Conservation (phyloP, 2,888 invertebrate genomes). For the Fabriciana adippe region DNA sequence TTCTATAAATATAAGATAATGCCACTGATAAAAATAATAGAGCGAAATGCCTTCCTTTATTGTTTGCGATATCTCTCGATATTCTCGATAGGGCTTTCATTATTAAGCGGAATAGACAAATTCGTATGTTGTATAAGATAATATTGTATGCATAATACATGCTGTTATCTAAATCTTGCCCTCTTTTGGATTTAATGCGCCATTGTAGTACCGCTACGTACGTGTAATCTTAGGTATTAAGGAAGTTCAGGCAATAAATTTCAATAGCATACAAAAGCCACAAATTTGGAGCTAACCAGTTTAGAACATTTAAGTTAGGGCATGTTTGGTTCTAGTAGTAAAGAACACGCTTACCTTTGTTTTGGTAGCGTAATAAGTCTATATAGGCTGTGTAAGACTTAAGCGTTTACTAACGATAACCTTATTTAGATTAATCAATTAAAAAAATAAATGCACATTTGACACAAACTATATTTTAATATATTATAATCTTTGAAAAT, state of each 20-base stretch:
- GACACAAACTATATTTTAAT: background rate
- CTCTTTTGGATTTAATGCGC: conserved; percentile 45
- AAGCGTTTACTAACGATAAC: background rate
- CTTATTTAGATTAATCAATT: background rate
- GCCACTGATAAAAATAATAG: background rate
- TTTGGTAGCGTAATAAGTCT: conserved; percentile 19
- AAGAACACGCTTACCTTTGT: conserved; percentile 44
- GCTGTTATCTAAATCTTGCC: conserved; percentile 38
- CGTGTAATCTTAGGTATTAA: conserved; percentile 50
- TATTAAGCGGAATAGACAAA: conserved; percentile 35
- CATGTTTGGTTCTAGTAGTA: conserved; percentile 55
- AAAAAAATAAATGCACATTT: background rate
- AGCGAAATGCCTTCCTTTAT: conserved; percentile 1
- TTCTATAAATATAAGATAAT: background rate
- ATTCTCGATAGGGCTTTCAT: conserved; percentile 14
- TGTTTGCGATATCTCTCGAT: conserved; percentile 1
- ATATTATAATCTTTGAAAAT: background rate
- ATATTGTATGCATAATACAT: conserved; percentile 35
- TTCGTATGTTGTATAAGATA: conserved; percentile 35
- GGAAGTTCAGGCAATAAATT: conserved; percentile 75
- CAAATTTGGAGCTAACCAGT: conserved; percentile 68
- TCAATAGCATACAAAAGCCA: conserved; percentile 75
- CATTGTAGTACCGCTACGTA: conserved; percentile 40
- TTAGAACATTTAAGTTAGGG: conserved; percentile 65
- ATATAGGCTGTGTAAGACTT: conserved; percentile 12